A percentile compares a stretch with the other conserved stretches of the same genome.
These are phyloP conservation scores for Hyposoter didymator DNA, from an alignment of 2,888 invertebrate genomes.

Conservation along the genomic window DNA sequence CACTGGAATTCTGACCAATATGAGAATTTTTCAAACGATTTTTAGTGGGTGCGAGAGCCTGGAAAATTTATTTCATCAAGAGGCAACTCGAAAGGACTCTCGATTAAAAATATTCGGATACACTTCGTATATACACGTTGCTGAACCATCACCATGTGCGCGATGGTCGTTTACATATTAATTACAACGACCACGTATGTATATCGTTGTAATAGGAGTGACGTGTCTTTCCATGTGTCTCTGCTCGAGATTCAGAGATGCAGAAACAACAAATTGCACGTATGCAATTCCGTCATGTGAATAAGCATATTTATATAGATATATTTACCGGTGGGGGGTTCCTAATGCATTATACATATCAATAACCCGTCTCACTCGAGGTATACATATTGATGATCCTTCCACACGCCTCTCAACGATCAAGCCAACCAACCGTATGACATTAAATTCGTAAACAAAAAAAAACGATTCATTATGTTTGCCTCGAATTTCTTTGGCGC, in stretches of 20 bases:
- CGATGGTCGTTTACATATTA: conserved; percentile 69
- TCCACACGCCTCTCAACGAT: conserved; percentile 17
- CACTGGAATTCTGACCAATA: neutral
- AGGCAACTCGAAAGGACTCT: conserved; percentile 9
- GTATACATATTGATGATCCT: conserved; percentile 60
- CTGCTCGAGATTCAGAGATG: conserved; percentile 48
- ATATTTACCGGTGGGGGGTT: neutral
- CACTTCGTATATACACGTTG: conserved; percentile 30
- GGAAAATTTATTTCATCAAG: conserved; percentile 15
- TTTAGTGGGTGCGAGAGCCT: neutral
- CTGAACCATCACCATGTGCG: conserved; percentile 65
- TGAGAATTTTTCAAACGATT: neutral
- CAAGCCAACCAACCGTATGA: neutral
- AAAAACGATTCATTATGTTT: neutral
- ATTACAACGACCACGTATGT: conserved; percentile 56
- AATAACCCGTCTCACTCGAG: conserved; percentile 49
- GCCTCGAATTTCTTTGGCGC: neutral
- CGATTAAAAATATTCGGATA: conserved; percentile 35
- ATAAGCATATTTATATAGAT: conserved; percentile 19
- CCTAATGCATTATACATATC: conserved; percentile 65
- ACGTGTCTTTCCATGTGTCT: conserved; percentile 11
- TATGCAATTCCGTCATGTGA: conserved; percentile 17
- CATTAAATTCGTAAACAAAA: neutral
- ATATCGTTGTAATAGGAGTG: neutral
- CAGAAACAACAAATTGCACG: conserved; percentile 53